A percentile compares a stretch with the other conserved stretches of the same genome.
These are phyloP conservation scores for Phaonia tiefii DNA, from an alignment of 2,888 invertebrate genomes.

Conservation along the genomic window DNA sequence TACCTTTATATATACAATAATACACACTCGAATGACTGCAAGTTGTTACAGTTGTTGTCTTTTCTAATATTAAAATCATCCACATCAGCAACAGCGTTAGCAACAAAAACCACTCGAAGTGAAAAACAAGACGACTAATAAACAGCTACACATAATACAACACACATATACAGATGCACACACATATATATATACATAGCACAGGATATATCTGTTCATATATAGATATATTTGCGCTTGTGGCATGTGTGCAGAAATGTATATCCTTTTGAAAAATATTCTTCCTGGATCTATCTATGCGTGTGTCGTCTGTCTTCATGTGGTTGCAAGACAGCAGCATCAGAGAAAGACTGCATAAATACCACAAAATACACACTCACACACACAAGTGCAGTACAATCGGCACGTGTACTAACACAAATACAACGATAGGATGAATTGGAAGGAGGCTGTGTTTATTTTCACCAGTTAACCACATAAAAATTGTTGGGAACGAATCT, in stretches of 20 bases:
- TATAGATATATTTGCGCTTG: neutral
- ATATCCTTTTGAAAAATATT: conserved; percentile 1
- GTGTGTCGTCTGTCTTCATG: neutral
- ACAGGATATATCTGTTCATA: too few species aligned
- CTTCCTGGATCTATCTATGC: neutral
- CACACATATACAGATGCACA: neutral
- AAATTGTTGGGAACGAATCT: too few species aligned
- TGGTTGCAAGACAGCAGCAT: neutral
- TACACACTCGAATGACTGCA: neutral
- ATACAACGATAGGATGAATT: too few species aligned
- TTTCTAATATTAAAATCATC: neutral
- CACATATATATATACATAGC: neutral
- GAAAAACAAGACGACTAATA: conserved; percentile 29
- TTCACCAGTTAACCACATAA: too few species aligned
- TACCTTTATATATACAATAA: neutral
- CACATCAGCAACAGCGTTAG: neutral
- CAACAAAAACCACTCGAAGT: neutral
- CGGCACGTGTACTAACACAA: too few species aligned
- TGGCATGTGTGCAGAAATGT: neutral
- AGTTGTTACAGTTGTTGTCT: conserved; percentile 9
- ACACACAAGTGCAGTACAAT: too few species aligned
- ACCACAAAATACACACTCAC: neutral
- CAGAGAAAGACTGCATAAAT: too few species aligned
- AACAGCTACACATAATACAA: conserved; percentile 31
- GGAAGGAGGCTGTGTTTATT: too few species aligned